Evolutionary conservation across 2,888 invertebrate species (phyloP).

Genomic region (Nebria brevicollis): DNA sequence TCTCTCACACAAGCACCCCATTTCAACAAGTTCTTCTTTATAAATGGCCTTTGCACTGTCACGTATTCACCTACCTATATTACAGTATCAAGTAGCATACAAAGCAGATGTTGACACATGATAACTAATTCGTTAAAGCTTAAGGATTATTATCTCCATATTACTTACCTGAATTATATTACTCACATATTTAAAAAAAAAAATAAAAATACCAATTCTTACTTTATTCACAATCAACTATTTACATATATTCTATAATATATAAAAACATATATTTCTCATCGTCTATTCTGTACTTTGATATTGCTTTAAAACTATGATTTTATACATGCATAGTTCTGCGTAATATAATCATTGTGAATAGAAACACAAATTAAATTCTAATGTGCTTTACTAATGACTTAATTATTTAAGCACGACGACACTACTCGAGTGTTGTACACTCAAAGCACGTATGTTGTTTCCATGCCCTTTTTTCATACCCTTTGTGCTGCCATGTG

Average conservation of each 20-base stretch:
- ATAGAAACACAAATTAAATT: too few species aligned
- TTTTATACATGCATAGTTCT: too few species aligned
- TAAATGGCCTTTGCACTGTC: neutral
- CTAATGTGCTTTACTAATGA: neutral
- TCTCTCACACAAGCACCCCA: neutral
- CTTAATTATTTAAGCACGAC: constrained; percentile 10
- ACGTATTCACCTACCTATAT: neutral
- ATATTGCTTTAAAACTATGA: too few species aligned
- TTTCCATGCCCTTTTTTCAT: neutral
- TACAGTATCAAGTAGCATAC: neutral
- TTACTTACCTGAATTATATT: neutral
- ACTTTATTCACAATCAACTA: too few species aligned
- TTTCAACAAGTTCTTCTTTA: neutral
- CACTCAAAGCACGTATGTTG: neutral
- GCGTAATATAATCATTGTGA: too few species aligned
- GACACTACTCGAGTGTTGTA: neutral
- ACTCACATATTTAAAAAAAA: too few species aligned
- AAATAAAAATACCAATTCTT: too few species aligned
- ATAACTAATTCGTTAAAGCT: neutral
- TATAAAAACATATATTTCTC: too few species aligned
- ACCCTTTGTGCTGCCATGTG: neutral
- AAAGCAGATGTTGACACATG: neutral
- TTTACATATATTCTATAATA: too few species aligned
- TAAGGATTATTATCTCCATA: neutral
- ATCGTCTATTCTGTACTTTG: too few species aligned